A percentile compares a stretch with the other conserved stretches of the same genome.
Conservation (phyloP, 2,113 vertebrate species). For the Prionailurus bengalensis region DNA sequence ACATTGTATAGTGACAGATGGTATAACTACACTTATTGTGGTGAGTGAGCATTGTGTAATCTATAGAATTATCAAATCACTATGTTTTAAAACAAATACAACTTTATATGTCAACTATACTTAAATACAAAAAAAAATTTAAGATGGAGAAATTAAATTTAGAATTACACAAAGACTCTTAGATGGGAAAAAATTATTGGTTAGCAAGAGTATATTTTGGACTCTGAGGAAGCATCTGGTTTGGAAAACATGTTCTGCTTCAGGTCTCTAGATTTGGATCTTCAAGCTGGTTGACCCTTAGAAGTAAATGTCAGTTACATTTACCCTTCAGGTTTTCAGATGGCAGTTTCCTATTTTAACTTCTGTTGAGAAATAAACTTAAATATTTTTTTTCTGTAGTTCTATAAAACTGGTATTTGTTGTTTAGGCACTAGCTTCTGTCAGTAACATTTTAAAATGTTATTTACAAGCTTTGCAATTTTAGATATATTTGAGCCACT, state of each 20-base stretch:
- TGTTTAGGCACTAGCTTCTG: background rate
- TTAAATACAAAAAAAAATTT: background rate
- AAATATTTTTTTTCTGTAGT: background rate
- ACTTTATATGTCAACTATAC: background rate
- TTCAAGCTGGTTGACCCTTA: constrained; percentile 84
- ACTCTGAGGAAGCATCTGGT: background rate
- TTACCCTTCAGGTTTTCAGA: constrained; percentile 68
- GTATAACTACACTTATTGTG: background rate
- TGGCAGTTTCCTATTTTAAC: constrained; percentile 76
- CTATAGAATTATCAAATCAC: background rate
- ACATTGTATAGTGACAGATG: background rate
- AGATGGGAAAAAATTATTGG: background rate
- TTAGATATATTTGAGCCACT: constrained; percentile 15
- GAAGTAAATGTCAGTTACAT: constrained; percentile 87
- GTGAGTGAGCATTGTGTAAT: background rate
- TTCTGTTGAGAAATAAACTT: constrained; percentile 20
- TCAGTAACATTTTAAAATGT: constrained; percentile 45
- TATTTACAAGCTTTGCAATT: constrained; percentile 26
- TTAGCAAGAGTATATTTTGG: constrained; percentile 20
- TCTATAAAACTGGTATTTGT: constrained; percentile 56
- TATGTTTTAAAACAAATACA: background rate
- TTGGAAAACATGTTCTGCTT: background rate
- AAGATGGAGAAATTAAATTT: constrained; percentile 30
- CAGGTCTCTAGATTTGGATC: background rate
- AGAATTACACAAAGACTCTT: constrained; percentile 4